A percentile compares a stretch with the other conserved stretches of the same genome.
Evolutionary conservation across 2,113 vertebrate species (phyloP).

Genomic region (Formicarius rufipectus): DNA sequence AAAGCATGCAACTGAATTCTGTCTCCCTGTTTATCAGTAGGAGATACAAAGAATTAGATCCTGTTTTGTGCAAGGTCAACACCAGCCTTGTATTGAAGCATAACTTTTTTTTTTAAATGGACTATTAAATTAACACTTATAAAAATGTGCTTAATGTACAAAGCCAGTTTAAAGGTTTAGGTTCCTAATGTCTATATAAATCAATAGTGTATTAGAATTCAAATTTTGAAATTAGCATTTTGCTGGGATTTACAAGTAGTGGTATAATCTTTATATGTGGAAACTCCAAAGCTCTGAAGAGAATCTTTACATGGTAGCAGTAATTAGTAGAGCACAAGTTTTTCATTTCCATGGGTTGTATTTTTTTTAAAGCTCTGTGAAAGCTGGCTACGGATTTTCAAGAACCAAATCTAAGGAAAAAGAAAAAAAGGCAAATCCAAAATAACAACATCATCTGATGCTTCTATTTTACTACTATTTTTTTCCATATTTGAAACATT

Average conservation of each 20-base stretch:
- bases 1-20: background rate
- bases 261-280: slow-evolving; percentile 17
- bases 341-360: background rate
- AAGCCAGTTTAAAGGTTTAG: slow-evolving; percentile 31
- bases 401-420: slow-evolving; percentile 51
- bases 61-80: slow-evolving; percentile 3
- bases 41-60: background rate
- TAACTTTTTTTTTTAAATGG: slow-evolving; percentile 25
- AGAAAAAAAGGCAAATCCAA: slow-evolving; percentile 34
- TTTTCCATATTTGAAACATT: slow-evolving; percentile 57
- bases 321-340: slow-evolving; percentile 9
- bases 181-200: slow-evolving; percentile 42
- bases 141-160: slow-evolving; percentile 48
- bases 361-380: background rate
- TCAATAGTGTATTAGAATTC: slow-evolving; percentile 38
- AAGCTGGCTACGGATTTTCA: slow-evolving; percentile 38
- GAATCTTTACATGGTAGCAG: background rate
- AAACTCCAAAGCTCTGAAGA: slow-evolving; percentile 11
- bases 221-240: slow-evolving; percentile 34
- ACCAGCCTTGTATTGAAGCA: slow-evolving; percentile 8
- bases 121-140: background rate
- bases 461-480: slow-evolving; percentile 63
- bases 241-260: slow-evolving; percentile 29
- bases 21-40: background rate
- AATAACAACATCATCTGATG: slow-evolving; percentile 29